Evolutionary conservation across 2,113 vertebrate genomes (phyloP), one percentile per base, ranked within the genome.

Genomic region (Brienomyrus brachyistius): DNA sequence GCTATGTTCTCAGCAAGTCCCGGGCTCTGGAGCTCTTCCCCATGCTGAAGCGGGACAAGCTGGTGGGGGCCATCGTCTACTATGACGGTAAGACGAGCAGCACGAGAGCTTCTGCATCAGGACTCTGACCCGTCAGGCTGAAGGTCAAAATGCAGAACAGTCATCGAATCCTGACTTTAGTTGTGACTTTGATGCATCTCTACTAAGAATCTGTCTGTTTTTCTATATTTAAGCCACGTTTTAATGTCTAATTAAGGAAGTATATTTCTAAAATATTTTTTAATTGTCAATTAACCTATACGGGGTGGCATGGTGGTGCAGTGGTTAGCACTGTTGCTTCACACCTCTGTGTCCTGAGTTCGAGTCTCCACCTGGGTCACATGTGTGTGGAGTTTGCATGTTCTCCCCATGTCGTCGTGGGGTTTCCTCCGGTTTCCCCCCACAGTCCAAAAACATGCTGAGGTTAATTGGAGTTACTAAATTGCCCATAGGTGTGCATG

Each of bases 31-130:
- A 99, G 94, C 95, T 96, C 21, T 99, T 99, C 86, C 98, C 98
- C n/a, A 99, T 99, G 98, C 96, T 99, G 11, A 98, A 97, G 93
- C 97, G 97, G 91, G 98, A 99, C 91, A 94, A 92, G 91, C 97
- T 99, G 31, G 98, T 99, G 0, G 98, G 97, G 89, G 98, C 98
- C 47, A 99, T 99, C n/a, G 98, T 99, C 91, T 99, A 99, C 95
- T 99, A 98, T 0, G 98, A 99, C 0, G 98, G 98, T 99, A 95
- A 7, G 74, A 80, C 1, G 15, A 6, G 13, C 70, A 40, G 31
- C 35, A 5, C 0, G 31, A 17, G 70, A 40, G 70, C 5, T 77
- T 9, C 17, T 15, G 70, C 11, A 5, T 40, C 1, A 40, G 17
- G 35, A 77, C 31, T 5, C 70, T 15, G 13, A 40, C 70, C 27